phyloP scores from a whole-genome alignment of 2,888 invertebrate genomes.

The Synanthedon tipuliformis region DNA sequence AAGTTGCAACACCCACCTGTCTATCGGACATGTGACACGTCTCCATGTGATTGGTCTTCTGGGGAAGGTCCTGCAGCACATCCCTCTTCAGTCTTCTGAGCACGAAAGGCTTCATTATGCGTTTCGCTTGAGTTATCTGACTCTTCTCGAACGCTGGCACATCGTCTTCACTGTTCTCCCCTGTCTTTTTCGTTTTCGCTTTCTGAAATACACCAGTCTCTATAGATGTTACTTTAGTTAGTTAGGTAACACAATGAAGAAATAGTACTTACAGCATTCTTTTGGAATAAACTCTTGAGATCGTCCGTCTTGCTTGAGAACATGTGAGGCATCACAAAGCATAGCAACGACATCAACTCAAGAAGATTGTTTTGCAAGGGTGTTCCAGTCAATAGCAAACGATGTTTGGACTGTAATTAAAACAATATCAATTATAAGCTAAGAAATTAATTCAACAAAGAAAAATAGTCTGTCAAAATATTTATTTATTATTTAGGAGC shows the following conservation, averaged over 20 bases:
- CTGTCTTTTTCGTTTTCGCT: conserved; percentile 56
- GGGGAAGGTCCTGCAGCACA: conserved; percentile 86
- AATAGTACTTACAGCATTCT: conserved; percentile 69
- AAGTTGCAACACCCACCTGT: conserved; percentile 52
- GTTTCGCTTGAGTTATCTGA: conserved; percentile 91
- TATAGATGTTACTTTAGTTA: too few relatives aligned
- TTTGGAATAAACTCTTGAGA: conserved; percentile 88
- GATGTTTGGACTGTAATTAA: conserved; percentile 77
- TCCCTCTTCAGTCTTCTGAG: conserved; percentile 88
- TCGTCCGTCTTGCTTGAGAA: conserved; percentile 90
- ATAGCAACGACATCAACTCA: conserved; percentile 94
- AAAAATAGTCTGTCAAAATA: too few relatives aligned
- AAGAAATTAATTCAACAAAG: too few relatives aligned
- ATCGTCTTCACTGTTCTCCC: conserved; percentile 56
- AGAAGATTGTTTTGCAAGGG: conserved; percentile 96
- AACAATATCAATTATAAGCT: not conserved
- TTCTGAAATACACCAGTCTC: conserved; percentile 39
- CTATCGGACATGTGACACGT: conserved; percentile 73
- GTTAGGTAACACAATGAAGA: not conserved
- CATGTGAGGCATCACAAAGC: conserved; percentile 96
- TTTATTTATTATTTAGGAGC: too few relatives aligned
- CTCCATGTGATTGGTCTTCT: conserved; percentile 80
- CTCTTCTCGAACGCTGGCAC: conserved; percentile 87
- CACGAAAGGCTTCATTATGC: conserved; percentile 96
- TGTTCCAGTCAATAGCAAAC: conserved; percentile 93